A percentile compares a stretch with the other conserved stretches of the same genome.
Conservation (phyloP, 2,797 vertebrate species). For the Tapirus indicus region DNA sequence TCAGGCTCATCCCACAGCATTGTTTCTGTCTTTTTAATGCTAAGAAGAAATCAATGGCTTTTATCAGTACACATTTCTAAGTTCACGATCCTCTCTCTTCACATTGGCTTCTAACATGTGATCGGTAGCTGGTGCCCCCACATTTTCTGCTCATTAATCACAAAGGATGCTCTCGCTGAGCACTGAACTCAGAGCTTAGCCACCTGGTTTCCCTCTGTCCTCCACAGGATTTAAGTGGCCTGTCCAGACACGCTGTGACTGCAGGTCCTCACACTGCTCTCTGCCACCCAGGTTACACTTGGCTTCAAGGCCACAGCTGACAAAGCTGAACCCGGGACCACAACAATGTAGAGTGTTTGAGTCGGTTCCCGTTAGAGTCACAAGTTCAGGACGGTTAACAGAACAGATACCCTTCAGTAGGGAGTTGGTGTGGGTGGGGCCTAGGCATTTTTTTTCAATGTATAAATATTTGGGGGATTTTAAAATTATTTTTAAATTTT, state of each 20-base stretch:
- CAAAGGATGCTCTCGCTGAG: neutral
- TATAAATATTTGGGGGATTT: neutral
- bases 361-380: neutral
- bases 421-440: neutral
- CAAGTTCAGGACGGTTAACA: neutral
- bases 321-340: neutral
- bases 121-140: neutral
- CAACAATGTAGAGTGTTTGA: neutral
- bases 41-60: neutral
- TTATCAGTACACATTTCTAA: neutral
- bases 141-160: neutral
- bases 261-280: neutral
- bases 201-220: neutral
- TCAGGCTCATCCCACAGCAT: neutral
- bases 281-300: neutral
- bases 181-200: neutral
- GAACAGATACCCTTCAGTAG: neutral
- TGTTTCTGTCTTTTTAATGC: neutral
- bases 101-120: neutral
- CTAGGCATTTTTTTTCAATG: neutral
- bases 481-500: neutral
- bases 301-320: neutral
- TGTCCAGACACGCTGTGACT: neutral
- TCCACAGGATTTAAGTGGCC: neutral
- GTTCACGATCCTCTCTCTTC: neutral